Evolutionary conservation across 1,140 invertebrate genomes (phyloP).

Genomic region (Microvelia longipes): DNA sequence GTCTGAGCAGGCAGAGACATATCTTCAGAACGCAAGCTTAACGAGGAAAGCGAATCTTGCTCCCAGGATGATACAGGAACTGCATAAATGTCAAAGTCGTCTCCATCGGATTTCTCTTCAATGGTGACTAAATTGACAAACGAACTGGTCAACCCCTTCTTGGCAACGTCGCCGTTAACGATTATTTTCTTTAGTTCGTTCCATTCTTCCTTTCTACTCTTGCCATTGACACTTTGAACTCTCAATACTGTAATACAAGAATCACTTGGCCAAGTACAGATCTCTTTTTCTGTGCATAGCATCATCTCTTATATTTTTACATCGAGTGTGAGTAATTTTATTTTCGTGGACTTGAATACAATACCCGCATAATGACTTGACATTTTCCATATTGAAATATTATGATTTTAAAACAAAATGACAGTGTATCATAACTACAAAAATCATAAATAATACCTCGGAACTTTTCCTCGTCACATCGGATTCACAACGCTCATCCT

Average conservation of each 20-base stretch:
- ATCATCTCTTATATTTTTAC: neutral
- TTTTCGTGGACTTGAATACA: no score
- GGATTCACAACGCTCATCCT: no score
- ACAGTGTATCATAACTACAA: no score
- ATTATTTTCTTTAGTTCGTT: neutral
- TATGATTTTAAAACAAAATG: no score
- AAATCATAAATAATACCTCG: no score
- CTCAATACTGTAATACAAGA: neutral
- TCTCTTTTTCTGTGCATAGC: neutral
- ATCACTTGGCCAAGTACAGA: neutral
- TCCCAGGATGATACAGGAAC: neutral
- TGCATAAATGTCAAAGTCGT: neutral
- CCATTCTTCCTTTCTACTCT: neutral
- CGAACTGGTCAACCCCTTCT: neutral
- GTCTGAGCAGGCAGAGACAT: neutral
- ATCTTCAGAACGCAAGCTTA: neutral
- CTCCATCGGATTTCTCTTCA: neutral
- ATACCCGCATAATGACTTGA: no score
- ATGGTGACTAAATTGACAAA: neutral
- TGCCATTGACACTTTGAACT: neutral
- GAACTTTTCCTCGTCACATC: no score
- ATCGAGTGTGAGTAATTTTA: no score
- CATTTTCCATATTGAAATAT: no score
- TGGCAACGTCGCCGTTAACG: neutral
- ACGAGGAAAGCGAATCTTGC: neutral